phyloP scores from a whole-genome alignment of 2,797 vertebrate genomes.

The Tapirus indicus region DNA sequence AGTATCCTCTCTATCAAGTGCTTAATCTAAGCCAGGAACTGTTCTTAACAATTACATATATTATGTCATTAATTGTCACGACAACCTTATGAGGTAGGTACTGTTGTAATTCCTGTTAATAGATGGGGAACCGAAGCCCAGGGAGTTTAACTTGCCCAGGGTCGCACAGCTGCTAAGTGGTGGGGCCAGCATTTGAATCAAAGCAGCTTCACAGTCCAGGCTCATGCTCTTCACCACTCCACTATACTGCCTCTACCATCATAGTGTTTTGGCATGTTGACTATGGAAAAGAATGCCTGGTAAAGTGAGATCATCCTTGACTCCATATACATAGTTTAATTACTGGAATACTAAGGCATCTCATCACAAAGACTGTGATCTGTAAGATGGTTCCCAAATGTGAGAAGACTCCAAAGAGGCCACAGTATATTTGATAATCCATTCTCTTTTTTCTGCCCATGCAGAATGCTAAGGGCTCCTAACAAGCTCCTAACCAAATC shows the following conservation, averaged over 20 bases:
- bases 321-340: background rate
- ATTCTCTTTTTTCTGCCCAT: background rate
- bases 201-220: background rate
- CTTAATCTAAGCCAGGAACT: background rate
- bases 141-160: background rate
- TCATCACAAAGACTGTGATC: background rate
- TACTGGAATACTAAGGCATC: background rate
- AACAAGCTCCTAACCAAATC: background rate
- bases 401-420: background rate
- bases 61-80: background rate
- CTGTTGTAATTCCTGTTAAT: background rate
- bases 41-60: background rate
- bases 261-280: fast-evolving
- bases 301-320: background rate
- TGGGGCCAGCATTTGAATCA: background rate
- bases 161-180: background rate
- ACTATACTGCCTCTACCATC: background rate
- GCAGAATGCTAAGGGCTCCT: background rate
- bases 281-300: background rate
- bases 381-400: background rate
- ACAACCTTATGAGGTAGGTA: background rate
- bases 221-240: background rate
- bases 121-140: background rate
- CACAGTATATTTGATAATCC: background rate
- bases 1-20: background rate